phyloP scores from a whole-genome alignment of 2,113 vertebrate genomes.

The Cebus imitator region DNA sequence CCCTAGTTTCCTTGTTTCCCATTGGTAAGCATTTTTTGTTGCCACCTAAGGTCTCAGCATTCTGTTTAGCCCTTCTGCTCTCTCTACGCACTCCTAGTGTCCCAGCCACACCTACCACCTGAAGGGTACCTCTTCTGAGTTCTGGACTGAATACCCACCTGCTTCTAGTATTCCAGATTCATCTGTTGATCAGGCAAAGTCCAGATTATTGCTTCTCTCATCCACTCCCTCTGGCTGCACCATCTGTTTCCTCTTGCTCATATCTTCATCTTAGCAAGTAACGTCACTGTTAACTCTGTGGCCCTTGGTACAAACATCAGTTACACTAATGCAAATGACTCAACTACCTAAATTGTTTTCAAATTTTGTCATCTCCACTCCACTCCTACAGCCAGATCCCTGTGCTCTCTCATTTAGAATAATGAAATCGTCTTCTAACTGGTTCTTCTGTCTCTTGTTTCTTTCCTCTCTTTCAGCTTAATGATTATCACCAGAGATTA shows the following conservation, averaged over 20 bases:
- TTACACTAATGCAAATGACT: constrained; percentile 46
- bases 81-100: not conserved
- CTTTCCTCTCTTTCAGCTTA: constrained; percentile 48
- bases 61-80: not conserved
- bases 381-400: constrained; percentile 27
- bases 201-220: not conserved
- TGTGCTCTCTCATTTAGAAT: constrained; percentile 59
- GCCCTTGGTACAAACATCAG: constrained; percentile 37
- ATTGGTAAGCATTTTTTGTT: not conserved
- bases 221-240: not conserved
- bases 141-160: not conserved
- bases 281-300: not conserved
- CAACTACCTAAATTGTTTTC: constrained; percentile 57
- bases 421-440: constrained; percentile 54
- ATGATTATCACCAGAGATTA: constrained; percentile 57
- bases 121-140: not conserved
- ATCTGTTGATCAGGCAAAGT: not conserved
- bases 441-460: constrained; percentile 58
- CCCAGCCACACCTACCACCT: not conserved
- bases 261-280: not conserved
- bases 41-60: not conserved
- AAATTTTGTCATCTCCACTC: constrained; percentile 57
- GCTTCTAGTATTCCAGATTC: not conserved
- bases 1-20: not conserved
- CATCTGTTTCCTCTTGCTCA: not conserved